A percentile compares a stretch with the other conserved stretches of the same genome.
phyloP scores from a whole-genome alignment of 2,888 invertebrate species.

The Tetrapedia diversipes region DNA sequence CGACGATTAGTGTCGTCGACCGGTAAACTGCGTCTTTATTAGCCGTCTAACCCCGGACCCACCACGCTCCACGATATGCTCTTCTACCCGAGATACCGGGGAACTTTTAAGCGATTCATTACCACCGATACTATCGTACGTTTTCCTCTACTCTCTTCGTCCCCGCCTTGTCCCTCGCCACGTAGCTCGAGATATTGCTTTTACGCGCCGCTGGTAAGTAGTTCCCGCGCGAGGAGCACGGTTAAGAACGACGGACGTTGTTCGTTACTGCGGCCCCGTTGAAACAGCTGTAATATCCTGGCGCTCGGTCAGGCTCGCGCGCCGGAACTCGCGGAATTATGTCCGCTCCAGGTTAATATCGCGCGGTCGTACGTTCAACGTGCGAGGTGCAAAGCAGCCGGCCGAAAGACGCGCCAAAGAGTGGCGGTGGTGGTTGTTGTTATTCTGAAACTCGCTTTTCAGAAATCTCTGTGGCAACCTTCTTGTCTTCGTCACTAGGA shows the following conservation, averaged over 20 bases:
- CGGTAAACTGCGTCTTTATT: conserved; percentile 14
- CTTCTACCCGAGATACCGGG: background rate
- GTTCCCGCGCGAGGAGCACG: too few species aligned
- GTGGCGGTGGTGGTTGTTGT: background rate
- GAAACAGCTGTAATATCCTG: conserved; percentile 23
- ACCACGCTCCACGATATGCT: conserved; percentile 8
- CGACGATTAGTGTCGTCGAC: conserved; percentile 21
- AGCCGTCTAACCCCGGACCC: background rate
- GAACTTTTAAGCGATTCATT: background rate
- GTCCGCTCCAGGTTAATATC: conserved; percentile 14
- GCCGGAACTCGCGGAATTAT: conserved; percentile 21
- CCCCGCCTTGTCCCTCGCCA: background rate
- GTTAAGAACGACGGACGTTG: conserved; percentile 18
- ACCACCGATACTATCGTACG: background rate
- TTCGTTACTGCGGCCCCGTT: conserved; percentile 14
- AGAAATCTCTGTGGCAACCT: too few species aligned
- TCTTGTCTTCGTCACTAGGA: too few species aligned
- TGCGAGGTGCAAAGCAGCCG: background rate
- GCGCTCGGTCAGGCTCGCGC: conserved; percentile 6
- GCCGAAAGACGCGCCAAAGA: background rate
- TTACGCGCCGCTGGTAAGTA: too few species aligned
- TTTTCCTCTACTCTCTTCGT: background rate
- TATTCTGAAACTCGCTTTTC: conserved; percentile 40
- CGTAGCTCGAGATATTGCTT: conserved; percentile 2
- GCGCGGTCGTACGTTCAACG: background rate